Evolutionary conservation across 2,888 invertebrate species (phyloP), one percentile per base, ranked within the genome.

Genomic region (Rotaria magnacalcarata): DNA sequence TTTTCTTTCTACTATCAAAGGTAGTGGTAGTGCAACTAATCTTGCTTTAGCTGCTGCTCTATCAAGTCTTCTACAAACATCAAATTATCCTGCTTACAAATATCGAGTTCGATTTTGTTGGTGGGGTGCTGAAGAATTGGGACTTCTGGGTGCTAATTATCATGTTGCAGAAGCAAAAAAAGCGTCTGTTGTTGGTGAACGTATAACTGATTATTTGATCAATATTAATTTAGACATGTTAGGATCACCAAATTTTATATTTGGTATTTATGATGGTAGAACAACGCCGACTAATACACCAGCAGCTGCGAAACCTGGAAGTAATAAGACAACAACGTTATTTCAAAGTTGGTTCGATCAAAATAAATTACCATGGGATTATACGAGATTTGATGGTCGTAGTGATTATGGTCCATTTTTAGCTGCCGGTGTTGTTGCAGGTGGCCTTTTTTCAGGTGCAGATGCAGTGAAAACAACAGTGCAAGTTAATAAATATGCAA

Each of bases 371-470:
- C 80, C 80, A 1, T 47, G 80, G 47, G 43, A 43, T n/a, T 11
- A 43, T 47, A 47, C 47, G 16, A 14, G 2, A 14, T 80, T 80
- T n/a, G 80, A 80, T 80, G 80, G 80, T 80, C 80, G 80, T 14
- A 80, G 80, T 80, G 80, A 80, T 80, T 80, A 80, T 24, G 80
- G 80, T 19, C 80, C 80, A 47, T 80, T 80, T 47, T 80, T 80
- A 80, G 47, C 47, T 80, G 47, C 47, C 2, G 80, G 80, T n/a
- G 4, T 80, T n/a, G 80, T 14, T 14, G 43, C 47, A 11, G 43
- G 47, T 24, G 80, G 80, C 2, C 47, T 80, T 24, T 80, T 47
- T 14, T 19, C 80, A 14, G 80, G 80, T n/a, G 80, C 80, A 8
- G 80, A 80, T 47, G 80, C 19, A 47, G 3, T 4, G 11, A 80